phyloP scores from a whole-genome alignment of 2,888 invertebrate genomes.

The Drosophila formosana region DNA sequence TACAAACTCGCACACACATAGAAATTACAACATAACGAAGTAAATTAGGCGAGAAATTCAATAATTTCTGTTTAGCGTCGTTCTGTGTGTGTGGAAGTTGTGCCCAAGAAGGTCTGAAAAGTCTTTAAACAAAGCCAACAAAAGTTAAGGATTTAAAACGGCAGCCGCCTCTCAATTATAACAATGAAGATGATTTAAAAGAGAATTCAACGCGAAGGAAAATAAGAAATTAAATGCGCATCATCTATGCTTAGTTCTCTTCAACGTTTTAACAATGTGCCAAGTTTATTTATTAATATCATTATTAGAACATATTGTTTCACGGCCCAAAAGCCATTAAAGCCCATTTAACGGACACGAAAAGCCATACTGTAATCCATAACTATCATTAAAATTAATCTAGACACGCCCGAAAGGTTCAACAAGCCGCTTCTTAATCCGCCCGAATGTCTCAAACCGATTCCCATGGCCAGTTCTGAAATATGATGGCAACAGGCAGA shows the following conservation, averaged over 20 bases:
- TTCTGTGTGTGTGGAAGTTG: background rate
- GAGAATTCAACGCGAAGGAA: background rate
- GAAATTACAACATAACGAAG: conserved; percentile 39
- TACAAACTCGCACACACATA: background rate
- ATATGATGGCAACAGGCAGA: conserved; percentile 7
- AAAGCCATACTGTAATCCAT: conserved; percentile 12
- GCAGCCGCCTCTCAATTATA: too few relatives aligned
- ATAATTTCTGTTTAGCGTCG: conserved; percentile 42
- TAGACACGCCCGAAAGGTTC: conserved; percentile 12
- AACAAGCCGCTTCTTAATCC: conserved; percentile 20
- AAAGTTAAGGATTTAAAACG: too few relatives aligned
- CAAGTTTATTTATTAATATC: conserved; percentile 4
- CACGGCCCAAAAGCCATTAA: conserved; percentile 8
- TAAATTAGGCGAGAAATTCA: conserved; percentile 73
- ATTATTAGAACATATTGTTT: conserved; percentile 7
- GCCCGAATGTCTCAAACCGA: conserved; percentile 24
- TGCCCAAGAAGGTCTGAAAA: conserved; percentile 1
- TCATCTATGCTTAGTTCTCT: background rate
- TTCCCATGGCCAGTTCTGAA: conserved; percentile 29
- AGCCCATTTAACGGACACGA: conserved; percentile 1
- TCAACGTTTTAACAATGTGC: conserved; percentile 11
- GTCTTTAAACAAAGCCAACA: background rate
- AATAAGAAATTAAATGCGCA: background rate
- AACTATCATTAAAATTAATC: conserved; percentile 36
- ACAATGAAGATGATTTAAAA: background rate